Conservation (phyloP, 2,888 invertebrate genomes). For the Pteria penguin region DNA sequence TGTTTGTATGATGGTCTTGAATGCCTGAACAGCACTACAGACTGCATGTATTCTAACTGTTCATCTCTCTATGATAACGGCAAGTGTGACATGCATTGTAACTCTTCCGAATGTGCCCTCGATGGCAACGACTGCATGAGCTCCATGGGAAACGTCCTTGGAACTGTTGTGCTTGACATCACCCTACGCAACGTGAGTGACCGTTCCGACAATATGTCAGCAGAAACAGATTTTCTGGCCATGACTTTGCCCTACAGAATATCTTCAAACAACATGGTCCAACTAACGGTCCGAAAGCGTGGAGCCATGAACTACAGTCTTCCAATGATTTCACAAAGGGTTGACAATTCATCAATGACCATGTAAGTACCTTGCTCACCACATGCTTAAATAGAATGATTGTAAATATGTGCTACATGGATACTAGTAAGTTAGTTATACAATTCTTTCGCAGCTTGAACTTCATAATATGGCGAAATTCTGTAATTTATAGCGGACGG, state of each 20-base stretch:
- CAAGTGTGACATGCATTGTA: conserved; percentile 19
- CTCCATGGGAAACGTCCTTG: not conserved
- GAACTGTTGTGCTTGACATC: not conserved
- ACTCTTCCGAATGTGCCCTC: conserved; percentile 20
- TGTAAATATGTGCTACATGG: no score
- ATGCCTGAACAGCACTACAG: conserved; percentile 4
- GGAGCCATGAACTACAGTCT: no score
- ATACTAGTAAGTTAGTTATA: no score
- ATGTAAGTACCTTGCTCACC: no score
- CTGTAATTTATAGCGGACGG: no score
- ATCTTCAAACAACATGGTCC: not conserved
- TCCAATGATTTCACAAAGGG: no score
- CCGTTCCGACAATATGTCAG: not conserved
- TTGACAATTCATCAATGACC: no score
- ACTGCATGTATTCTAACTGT: not conserved
- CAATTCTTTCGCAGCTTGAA: no score
- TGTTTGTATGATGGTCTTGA: conserved; percentile 37
- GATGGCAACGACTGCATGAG: conserved; percentile 37
- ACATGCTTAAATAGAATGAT: no score
- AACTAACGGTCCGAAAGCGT: not conserved
- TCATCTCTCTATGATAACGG: conserved; percentile 10
- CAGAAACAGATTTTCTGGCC: not conserved
- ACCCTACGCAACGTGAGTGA: not conserved
- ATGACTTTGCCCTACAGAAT: not conserved
- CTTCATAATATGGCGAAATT: no score